phyloP scores from a whole-genome alignment of 2,888 invertebrate species.

The Gnatocerus cornutus region DNA sequence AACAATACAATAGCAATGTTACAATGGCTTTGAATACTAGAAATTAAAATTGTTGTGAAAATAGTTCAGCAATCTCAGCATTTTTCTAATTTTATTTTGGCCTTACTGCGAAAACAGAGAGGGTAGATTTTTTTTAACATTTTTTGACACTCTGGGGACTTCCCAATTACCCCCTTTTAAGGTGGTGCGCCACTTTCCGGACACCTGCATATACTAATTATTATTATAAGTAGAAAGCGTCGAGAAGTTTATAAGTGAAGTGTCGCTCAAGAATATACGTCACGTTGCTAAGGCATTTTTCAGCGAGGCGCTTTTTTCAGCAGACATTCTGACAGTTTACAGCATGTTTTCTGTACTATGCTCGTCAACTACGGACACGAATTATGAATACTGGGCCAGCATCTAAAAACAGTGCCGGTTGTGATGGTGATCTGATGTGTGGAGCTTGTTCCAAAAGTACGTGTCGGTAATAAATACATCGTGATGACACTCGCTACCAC shows the following conservation, averaged over 20 bases:
- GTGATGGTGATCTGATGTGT: constrained; percentile 40
- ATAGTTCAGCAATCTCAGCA: no score
- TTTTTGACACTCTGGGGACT: no score
- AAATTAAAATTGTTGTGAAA: no score
- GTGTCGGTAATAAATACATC: constrained; percentile 45
- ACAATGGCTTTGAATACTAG: no score
- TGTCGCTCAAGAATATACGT: constrained; percentile 35
- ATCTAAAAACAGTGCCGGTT: constrained; percentile 40
- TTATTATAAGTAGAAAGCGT: neutral
- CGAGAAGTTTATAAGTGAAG: constrained; percentile 6
- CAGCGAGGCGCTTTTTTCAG: constrained; percentile 52
- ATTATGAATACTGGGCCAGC: constrained; percentile 45
- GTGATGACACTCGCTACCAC: constrained; percentile 39
- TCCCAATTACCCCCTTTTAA: no score
- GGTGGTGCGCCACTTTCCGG: no score
- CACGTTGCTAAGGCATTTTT: constrained; percentile 49
- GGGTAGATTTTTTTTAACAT: no score
- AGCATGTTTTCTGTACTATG: constrained; percentile 50
- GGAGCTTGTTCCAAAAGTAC: constrained; percentile 44
- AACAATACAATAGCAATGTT: no score
- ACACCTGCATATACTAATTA: no score
- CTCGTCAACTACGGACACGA: constrained; percentile 44
- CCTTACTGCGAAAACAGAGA: no score
- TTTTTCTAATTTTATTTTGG: no score
- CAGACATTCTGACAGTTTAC: constrained; percentile 51